phyloP scores from a whole-genome alignment of 2,797 vertebrate species.

The Myotis pilosus region DNA sequence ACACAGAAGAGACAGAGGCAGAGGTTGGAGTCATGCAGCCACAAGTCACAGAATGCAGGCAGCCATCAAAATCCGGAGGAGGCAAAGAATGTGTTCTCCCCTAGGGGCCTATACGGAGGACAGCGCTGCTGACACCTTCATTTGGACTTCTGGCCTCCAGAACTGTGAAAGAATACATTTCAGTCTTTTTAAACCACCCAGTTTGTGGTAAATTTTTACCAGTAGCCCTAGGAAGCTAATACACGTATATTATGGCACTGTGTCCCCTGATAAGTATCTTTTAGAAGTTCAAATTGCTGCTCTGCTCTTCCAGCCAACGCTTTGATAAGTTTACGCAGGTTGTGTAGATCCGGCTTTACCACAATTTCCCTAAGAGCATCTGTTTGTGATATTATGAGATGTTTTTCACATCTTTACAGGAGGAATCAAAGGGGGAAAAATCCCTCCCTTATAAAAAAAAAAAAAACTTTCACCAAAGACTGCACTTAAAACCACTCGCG shows the following conservation, averaged over 20 bases:
- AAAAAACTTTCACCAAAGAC: background rate
- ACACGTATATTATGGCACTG: background rate
- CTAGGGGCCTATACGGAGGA: rapidly evolving
- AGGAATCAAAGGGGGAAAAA: background rate
- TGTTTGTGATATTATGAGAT: background rate
- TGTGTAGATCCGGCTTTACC: background rate
- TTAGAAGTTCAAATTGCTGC: background rate
- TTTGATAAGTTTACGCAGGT: background rate
- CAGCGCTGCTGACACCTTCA: background rate
- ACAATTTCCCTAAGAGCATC: background rate
- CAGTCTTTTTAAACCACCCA: background rate
- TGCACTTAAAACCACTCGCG: conserved; percentile 19
- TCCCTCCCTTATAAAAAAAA: background rate
- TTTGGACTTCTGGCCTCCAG: background rate
- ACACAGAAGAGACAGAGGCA: background rate
- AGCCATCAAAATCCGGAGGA: background rate
- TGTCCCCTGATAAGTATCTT: background rate
- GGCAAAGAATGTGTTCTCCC: background rate
- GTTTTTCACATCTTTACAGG: background rate
- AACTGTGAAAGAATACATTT: background rate
- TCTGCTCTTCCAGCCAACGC: background rate
- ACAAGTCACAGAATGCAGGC: background rate
- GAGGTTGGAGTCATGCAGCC: background rate
- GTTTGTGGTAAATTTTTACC: background rate
- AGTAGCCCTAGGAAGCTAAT: background rate